Evolutionary conservation across 2,113 vertebrate genomes (phyloP).

Genomic region (Lepisosteus osseus): DNA sequence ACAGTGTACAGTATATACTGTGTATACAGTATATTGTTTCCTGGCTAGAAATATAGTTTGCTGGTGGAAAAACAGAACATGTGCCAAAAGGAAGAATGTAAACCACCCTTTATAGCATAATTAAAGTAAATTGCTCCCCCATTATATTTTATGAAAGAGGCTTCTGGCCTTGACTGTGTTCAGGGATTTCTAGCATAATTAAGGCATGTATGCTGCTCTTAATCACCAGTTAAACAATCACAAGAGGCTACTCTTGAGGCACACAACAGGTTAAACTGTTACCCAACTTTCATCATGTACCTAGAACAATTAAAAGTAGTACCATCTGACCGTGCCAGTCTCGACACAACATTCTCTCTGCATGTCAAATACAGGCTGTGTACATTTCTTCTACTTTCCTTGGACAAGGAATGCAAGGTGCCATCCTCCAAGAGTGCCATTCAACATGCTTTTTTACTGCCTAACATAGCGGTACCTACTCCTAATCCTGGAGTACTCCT

Average conservation of each 20-base stretch:
- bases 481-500: too few species aligned
- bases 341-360: too few species aligned
- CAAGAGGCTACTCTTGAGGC: conserved; percentile 11
- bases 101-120: conserved; percentile 12
- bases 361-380: too few species aligned
- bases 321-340: too few species aligned
- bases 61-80: conserved; percentile 31
- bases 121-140: conserved; percentile 15
- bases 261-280: conserved; percentile 16
- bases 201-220: conserved; percentile 14
- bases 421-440: too few species aligned
- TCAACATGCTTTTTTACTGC: too few species aligned
- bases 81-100: conserved; percentile 17
- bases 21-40: conserved; percentile 7
- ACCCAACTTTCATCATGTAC: not conserved
- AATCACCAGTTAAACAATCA: conserved; percentile 13
- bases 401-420: too few species aligned
- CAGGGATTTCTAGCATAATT: conserved; percentile 8
- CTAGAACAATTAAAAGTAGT: not conserved
- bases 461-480: too few species aligned
- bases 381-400: too few species aligned
- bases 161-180: conserved; percentile 8
- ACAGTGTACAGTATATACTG: not conserved
- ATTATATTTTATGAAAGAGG: conserved; percentile 12
- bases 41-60: conserved; percentile 17